These are phyloP conservation scores for Pocota personata DNA, from an alignment of 2,888 invertebrate species.

Conservation along the genomic window DNA sequence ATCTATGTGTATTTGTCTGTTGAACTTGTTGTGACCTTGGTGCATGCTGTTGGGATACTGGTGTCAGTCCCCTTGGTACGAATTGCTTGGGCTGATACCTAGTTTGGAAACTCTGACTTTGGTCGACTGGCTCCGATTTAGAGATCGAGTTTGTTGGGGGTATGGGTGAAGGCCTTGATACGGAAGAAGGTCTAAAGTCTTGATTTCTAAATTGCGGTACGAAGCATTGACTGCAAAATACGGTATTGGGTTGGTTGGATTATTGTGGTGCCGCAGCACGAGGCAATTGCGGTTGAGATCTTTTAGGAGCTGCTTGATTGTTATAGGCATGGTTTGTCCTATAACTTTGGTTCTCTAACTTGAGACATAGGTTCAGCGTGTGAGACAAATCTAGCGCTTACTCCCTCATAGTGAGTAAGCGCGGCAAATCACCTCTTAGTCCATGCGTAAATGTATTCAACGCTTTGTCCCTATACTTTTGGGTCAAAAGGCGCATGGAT, in stretches of 20 bases:
- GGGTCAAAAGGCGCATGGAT: conserved; percentile 29
- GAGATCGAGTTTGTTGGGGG: not conserved
- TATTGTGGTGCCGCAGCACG: not conserved
- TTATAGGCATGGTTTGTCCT: not conserved
- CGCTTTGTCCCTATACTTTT: conserved; percentile 47
- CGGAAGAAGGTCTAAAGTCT: not conserved
- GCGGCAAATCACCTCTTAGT: too few relatives aligned
- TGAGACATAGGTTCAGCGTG: not conserved
- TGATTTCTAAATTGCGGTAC: conserved; percentile 2
- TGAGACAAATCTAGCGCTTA: not conserved
- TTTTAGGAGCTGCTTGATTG: not conserved
- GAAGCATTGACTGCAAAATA: not conserved
- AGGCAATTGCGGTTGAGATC: not conserved
- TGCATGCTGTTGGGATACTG: not conserved
- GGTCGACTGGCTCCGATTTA: not conserved
- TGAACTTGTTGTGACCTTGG: not conserved
- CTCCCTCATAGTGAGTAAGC: not conserved
- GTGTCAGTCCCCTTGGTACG: not conserved
- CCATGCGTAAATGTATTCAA: conserved; percentile 39
- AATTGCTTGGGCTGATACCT: not conserved
- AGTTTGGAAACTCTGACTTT: not conserved
- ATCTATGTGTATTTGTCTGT: not conserved
- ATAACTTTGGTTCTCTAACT: too few relatives aligned
- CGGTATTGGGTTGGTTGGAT: not conserved
- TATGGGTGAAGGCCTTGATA: not conserved